These are phyloP conservation scores for Gallinago undulata DNA, from an alignment of 2,113 vertebrate species.

Conservation along the genomic window DNA sequence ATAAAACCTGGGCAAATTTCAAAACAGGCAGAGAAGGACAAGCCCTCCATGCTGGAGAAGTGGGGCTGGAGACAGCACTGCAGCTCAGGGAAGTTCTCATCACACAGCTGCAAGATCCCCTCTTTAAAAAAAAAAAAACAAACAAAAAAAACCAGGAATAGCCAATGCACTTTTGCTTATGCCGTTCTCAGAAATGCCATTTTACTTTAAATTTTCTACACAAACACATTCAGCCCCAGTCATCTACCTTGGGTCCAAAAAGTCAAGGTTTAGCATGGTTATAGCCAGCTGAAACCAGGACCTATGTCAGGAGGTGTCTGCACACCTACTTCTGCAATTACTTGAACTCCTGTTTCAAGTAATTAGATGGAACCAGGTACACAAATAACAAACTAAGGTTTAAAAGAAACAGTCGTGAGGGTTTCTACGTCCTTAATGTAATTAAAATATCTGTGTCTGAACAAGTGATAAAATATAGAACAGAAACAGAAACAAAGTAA, in stretches of 20 bases:
- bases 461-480: neutral
- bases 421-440: neutral
- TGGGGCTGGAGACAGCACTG: neutral
- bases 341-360: neutral
- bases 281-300: neutral
- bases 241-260: neutral
- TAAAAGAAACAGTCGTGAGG: neutral
- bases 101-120: neutral
- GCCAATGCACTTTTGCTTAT: neutral
- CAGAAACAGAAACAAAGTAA: neutral
- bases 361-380: neutral
- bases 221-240: neutral
- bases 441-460: neutral
- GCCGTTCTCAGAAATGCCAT: neutral
- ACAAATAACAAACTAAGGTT: neutral
- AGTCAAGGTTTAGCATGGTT: neutral
- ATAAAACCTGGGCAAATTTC: neutral
- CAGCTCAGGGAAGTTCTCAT: neutral
- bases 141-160: neutral
- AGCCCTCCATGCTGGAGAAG: neutral
- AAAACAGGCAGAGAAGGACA: neutral
- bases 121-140: no score
- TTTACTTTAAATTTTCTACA: neutral
- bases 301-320: neutral
- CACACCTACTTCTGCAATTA: accelerated